Conservation (phyloP, 2,888 invertebrate species). For the Phytoseiulus persimilis region DNA sequence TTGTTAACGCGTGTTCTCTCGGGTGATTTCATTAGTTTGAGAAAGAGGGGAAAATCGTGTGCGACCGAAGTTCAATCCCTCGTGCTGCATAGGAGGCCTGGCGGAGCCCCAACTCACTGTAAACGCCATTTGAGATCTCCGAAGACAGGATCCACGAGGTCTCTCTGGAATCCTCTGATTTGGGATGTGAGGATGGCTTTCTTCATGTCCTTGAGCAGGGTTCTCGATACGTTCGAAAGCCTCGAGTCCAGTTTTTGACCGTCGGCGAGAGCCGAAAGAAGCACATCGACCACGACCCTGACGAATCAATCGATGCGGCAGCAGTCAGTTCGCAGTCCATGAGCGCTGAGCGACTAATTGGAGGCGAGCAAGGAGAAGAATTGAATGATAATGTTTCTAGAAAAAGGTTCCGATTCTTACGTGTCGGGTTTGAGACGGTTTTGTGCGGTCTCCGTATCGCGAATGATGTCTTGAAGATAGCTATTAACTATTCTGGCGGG, state of each 20-base stretch:
- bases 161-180: slow-evolving; percentile 13
- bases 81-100: too few species aligned
- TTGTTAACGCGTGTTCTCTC: too few species aligned
- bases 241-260: slow-evolving; percentile 11
- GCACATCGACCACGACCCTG: slow-evolving; percentile 17
- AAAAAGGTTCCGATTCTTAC: background rate
- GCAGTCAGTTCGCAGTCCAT: too few species aligned
- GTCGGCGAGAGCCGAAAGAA: slow-evolving; percentile 33
- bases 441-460: slow-evolving; percentile 19
- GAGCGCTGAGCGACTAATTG: too few species aligned
- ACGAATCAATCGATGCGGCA: background rate
- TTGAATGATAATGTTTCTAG: background rate
- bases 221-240: background rate
- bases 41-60: too few species aligned
- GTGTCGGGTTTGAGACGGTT: slow-evolving; percentile 34
- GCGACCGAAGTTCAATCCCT: too few species aligned
- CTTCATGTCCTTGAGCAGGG: slow-evolving; percentile 14
- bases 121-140: background rate
- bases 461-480: slow-evolving; percentile 17
- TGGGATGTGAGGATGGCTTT: slow-evolving; percentile 25
- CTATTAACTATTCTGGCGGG: slow-evolving; percentile 11
- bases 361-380: too few species aligned
- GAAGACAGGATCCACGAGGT: background rate
- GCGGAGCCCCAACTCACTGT: background rate
- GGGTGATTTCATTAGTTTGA: too few species aligned